Evolutionary conservation across 1,140 invertebrate species (phyloP), one percentile per base, ranked within the genome.

Genomic region (Ceratina australensis): DNA sequence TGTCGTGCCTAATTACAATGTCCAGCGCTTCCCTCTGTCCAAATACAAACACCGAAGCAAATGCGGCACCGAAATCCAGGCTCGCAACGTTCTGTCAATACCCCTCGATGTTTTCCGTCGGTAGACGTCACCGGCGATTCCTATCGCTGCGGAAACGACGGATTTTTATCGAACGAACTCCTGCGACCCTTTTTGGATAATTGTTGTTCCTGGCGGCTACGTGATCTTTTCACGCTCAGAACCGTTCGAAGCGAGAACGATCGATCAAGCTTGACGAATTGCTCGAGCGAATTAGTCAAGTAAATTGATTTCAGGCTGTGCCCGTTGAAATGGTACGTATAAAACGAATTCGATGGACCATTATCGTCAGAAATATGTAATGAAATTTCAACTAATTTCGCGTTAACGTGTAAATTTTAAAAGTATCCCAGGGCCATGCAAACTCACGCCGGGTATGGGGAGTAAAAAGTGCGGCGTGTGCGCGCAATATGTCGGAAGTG

Each of bases 1-100:
- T 89, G 90, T 92, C 89, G 87, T 87, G 86, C 83, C 89, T 91
- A 91, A 91, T 92, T 91, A 91, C 90, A 91, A 91, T 90, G 88
- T 88, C 89, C 87, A 88, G 85, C 82, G 85, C 83, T 87, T 87
- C 88, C 85, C 90, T 88, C 87, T 89, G 80, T 88, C 83, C 88
- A 90, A 92, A 90, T 90, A 91, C 90, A 91, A 92, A 91, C 87
- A 92, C 84, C 79, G 82, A 80, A 83, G 87, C 88, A 88, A 91
- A 91, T 90, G 88, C 80, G 50, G 42, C 74, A 52, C 42, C 67
- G 78, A 76, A 80, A 85, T 72, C 73, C 71, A 72, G 49, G 75
- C 84, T 86, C 82, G 75, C 82, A 85, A 59, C 75, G 81, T 24
- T 84, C 77, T 80, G 84, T 87, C 86, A 86, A 87, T 87, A 87